Conservation (phyloP, 2,113 vertebrate species). For the Mustela nigripes region DNA sequence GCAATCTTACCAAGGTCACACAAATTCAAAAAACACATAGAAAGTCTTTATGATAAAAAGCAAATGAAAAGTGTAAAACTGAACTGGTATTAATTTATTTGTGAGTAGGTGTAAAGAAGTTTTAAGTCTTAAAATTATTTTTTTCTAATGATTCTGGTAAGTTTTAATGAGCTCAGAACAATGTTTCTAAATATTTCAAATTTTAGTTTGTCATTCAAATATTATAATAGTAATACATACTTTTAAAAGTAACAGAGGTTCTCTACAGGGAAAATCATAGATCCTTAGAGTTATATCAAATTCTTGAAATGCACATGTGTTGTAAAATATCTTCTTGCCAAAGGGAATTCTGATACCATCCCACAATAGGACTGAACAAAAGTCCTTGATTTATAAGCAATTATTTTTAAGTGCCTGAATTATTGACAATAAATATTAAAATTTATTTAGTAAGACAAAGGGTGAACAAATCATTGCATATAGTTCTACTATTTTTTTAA, state of each 20-base stretch:
- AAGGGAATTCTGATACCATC: not conserved
- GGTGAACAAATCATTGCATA: not conserved
- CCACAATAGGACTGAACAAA: not conserved
- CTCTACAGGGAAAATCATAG: rapidly evolving
- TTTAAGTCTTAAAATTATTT: not conserved
- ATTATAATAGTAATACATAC: not conserved
- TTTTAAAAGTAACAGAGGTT: not conserved
- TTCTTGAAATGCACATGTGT: not conserved
- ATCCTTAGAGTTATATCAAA: not conserved
- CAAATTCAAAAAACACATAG: not conserved
- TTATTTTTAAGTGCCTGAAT: not conserved
- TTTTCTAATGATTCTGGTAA: not conserved
- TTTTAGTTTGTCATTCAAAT: not conserved
- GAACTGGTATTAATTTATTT: not conserved
- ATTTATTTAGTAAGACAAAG: not conserved
- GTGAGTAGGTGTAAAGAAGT: not conserved
- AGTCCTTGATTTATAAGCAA: not conserved
- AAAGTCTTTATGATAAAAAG: not conserved
- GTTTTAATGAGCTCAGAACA: not conserved
- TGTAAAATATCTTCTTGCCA: not conserved
- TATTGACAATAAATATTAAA: not conserved
- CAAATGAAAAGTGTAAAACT: conserved; percentile 9
- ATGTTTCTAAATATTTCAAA: not conserved
- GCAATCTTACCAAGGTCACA: not conserved
- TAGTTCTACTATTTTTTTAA: not conserved